Conservation (phyloP, 2,888 invertebrate species). For the Eristalis intricaria region DNA sequence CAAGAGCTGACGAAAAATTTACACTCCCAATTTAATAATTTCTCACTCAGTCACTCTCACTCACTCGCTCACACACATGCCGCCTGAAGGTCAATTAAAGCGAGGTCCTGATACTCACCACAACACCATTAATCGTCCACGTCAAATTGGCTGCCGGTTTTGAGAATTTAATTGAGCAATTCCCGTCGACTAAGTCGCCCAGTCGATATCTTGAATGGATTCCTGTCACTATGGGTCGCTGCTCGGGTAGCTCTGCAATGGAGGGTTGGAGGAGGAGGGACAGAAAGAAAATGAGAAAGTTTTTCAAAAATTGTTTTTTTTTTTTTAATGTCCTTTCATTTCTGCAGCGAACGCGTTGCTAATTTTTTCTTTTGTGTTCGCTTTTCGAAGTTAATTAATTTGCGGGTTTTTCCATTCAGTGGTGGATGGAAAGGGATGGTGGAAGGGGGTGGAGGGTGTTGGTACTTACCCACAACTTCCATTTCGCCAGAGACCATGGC, state of each 20-base stretch:
- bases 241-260: conserved; percentile 82
- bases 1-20: background rate
- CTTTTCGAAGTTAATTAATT: conserved; percentile 77
- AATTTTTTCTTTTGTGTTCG: conserved; percentile 58
- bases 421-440: no score
- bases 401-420: conserved; percentile 63
- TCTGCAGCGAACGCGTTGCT: background rate
- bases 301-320: conserved; percentile 48
- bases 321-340: background rate
- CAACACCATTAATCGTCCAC: conserved; percentile 84
- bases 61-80: background rate
- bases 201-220: conserved; percentile 83
- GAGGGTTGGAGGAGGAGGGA: conserved; percentile 7
- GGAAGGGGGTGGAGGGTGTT: background rate
- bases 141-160: conserved; percentile 84
- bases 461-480: conserved; percentile 81
- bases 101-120: conserved; percentile 78
- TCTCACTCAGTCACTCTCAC: background rate
- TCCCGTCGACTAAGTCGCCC: conserved; percentile 83
- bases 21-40: background rate
- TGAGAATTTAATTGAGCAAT: conserved; percentile 83
- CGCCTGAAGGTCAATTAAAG: conserved; percentile 33
- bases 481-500: conserved; percentile 81
- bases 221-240: conserved; percentile 83
- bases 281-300: conserved; percentile 53